phyloP scores from a whole-genome alignment of 2,888 invertebrate species.

The Baronia brevicornis region DNA sequence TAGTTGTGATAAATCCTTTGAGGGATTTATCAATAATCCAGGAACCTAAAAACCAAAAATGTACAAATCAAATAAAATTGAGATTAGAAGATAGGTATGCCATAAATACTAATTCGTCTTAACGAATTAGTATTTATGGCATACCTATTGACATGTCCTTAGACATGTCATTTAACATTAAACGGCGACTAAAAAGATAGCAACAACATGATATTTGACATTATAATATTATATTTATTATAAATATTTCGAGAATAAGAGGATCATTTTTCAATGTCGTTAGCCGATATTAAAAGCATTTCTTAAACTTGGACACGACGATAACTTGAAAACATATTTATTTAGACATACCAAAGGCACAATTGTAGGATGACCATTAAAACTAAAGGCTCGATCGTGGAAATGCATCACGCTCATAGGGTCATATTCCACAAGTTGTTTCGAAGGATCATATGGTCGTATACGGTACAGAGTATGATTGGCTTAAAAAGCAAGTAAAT shows the following conservation, averaged over 20 bases:
- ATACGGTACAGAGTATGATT: constrained; percentile 38
- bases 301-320: no score
- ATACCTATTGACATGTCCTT: no score
- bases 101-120: no score
- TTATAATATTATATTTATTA: no score
- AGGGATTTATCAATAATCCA: constrained; percentile 38
- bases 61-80: neutral
- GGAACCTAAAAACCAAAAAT: constrained; percentile 31
- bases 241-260: no score
- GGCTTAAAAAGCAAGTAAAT: constrained; percentile 25
- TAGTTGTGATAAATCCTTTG: constrained; percentile 40
- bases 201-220: no score
- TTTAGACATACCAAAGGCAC: constrained; percentile 44
- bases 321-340: no score
- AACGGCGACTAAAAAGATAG: no score
- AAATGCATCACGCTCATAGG: constrained; percentile 60
- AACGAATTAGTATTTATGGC: no score
- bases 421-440: constrained; percentile 44
- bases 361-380: constrained; percentile 49
- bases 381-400: constrained; percentile 47
- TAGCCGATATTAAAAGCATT: no score
- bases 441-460: constrained; percentile 18
- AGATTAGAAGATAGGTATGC: neutral
- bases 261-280: no score
- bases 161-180: no score